Conservation (phyloP, 2,888 invertebrate species). For the Eurois occulta region DNA sequence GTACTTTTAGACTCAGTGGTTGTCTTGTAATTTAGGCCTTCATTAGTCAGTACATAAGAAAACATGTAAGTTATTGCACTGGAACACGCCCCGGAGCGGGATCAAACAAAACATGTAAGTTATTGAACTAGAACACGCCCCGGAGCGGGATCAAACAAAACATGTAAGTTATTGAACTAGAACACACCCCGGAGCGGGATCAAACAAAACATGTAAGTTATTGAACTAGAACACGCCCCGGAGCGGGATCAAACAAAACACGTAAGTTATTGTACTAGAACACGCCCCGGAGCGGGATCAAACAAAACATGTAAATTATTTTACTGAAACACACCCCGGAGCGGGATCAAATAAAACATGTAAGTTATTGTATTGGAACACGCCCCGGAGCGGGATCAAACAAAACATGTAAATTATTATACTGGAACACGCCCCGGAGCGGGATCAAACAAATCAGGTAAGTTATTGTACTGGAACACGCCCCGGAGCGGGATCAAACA, state of each 20-base stretch:
- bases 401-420: not conserved
- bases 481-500: not conserved
- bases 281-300: not conserved
- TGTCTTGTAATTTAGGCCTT: not conserved
- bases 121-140: not conserved
- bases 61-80: not conserved
- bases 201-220: conserved; percentile 2
- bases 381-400: not conserved
- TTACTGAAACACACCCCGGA: no score
- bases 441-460: not conserved
- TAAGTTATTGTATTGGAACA: not conserved
- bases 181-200: not conserved
- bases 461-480: not conserved
- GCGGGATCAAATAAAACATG: not conserved
- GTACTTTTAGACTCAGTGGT: not conserved
- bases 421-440: no score
- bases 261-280: not conserved
- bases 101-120: conserved; percentile 4
- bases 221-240: not conserved
- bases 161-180: not conserved
- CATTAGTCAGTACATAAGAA: not conserved
- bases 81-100: no score
- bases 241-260: not conserved
- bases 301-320: conserved; percentile 3
- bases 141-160: not conserved